Conservation (phyloP, 2,113 vertebrate genomes). For the Ptilorrhoa leucosticta region DNA sequence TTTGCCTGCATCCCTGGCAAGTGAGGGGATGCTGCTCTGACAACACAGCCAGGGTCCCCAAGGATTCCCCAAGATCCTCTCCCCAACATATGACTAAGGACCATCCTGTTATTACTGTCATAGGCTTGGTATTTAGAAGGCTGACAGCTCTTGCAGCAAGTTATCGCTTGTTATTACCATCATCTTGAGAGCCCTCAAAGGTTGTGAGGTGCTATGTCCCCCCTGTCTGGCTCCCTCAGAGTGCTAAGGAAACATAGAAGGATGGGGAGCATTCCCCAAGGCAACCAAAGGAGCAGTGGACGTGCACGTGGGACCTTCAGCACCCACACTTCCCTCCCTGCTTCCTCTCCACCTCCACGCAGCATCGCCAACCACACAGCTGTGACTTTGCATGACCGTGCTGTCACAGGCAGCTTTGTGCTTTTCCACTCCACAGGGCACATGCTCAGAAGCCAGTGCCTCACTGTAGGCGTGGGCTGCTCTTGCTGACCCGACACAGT, state of each 20-base stretch:
- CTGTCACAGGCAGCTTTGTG: neutral
- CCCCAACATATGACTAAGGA: neutral
- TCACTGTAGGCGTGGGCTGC: neutral
- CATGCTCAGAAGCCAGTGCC: neutral
- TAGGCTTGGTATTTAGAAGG: neutral
- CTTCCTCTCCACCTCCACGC: neutral
- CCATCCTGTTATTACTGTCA: neutral
- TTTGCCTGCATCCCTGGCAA: neutral
- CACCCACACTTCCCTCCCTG: neutral
- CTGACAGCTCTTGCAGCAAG: constrained; percentile 18
- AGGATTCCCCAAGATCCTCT: neutral
- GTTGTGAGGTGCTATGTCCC: neutral
- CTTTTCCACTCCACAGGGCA: neutral
- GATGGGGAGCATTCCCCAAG: neutral
- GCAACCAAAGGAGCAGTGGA: neutral
- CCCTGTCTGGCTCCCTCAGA: neutral
- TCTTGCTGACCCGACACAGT: accelerated
- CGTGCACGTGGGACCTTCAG: neutral
- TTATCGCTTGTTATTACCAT: neutral
- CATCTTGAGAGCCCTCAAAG: neutral
- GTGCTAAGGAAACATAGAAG: neutral
- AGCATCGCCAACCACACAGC: neutral
- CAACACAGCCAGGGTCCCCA: neutral
- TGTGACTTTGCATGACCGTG: neutral
- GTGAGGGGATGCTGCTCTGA: neutral